phyloP scores from a whole-genome alignment of 2,113 vertebrate species.

The Melozone crissalis region DNA sequence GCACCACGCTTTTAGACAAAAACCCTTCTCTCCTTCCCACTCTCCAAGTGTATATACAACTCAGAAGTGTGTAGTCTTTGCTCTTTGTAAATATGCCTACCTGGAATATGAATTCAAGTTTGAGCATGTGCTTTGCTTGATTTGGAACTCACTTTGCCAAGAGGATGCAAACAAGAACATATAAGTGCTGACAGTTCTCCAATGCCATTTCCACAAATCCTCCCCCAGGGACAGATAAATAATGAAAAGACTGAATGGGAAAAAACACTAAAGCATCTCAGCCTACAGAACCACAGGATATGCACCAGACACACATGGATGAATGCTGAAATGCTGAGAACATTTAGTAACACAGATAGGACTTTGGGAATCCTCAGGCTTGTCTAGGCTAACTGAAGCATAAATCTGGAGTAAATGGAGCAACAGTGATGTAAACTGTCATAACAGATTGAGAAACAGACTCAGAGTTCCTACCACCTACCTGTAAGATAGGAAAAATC shows the following conservation, averaged over 20 bases:
- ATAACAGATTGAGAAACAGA: conserved; percentile 26
- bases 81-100: not conserved
- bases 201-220: conserved; percentile 37
- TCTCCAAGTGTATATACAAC: not conserved
- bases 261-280: conserved; percentile 10
- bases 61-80: not conserved
- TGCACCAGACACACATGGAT: conserved; percentile 22
- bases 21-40: not conserved
- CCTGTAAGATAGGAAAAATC: not conserved
- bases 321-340: conserved; percentile 36
- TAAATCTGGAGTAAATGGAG: conserved; percentile 46
- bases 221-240: conserved; percentile 49
- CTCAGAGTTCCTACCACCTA: not conserved
- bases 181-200: conserved; percentile 40
- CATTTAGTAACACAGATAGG: conserved; percentile 25
- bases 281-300: conserved; percentile 15
- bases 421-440: conserved; percentile 33
- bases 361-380: conserved; percentile 13
- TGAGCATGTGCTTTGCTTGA: not conserved
- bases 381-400: not conserved
- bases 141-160: conserved; percentile 57
- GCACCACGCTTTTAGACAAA: not conserved
- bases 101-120: not conserved
- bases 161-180: conserved; percentile 33
- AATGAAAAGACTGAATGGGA: conserved; percentile 24